Conservation (phyloP, 1,140 invertebrate species). For the Cotesia vestalis region DNA sequence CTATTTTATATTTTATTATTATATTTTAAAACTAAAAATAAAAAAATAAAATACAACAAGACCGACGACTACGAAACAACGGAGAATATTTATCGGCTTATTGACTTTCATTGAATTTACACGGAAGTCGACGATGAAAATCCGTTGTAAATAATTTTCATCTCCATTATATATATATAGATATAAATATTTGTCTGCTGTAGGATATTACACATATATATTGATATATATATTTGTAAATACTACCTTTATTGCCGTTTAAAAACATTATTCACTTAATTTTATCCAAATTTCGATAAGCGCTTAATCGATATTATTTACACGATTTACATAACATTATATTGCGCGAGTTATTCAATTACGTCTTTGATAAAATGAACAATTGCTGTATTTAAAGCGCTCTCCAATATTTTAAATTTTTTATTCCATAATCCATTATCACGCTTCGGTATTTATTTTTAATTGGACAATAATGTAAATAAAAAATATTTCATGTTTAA, state of each 20-base stretch:
- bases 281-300: neutral
- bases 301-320: neutral
- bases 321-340: neutral
- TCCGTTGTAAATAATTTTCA: slow-evolving; percentile 34
- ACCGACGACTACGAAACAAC: no score
- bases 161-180: slow-evolving; percentile 9
- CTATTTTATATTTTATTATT: neutral
- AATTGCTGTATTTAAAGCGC: no score
- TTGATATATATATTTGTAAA: slow-evolving; percentile 2
- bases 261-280: neutral
- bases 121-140: slow-evolving; percentile 31
- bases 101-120: slow-evolving; percentile 33
- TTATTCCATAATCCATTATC: no score
- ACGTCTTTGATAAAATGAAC: neutral
- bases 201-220: slow-evolving; percentile 19
- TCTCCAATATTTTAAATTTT: no score
- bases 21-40: neutral
- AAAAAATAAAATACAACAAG: no score
- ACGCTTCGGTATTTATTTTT: no score
- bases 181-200: neutral
- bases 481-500: no score
- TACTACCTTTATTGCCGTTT: neutral
- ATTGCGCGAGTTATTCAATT: neutral
- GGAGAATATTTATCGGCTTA: slow-evolving; percentile 34
- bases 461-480: no score